Conservation (phyloP, 2,888 invertebrate genomes). For the Plagodis pulveraria region DNA sequence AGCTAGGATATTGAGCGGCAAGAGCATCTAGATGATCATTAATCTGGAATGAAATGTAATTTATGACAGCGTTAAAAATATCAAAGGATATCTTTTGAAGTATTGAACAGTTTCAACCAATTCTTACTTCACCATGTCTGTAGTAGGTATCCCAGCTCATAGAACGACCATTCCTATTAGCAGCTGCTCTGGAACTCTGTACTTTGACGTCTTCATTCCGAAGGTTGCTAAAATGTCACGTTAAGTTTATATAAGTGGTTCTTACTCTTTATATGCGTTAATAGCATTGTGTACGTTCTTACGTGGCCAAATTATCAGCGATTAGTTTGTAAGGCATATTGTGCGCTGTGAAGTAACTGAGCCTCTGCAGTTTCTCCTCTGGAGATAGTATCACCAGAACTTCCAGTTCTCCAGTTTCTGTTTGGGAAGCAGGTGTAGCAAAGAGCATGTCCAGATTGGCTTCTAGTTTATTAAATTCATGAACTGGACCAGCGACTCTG, state of each 20-base stretch:
- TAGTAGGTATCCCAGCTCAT: slow-evolving; percentile 73
- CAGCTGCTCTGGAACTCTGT: slow-evolving; percentile 44
- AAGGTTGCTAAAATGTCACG: slow-evolving; percentile 54
- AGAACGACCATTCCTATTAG: slow-evolving; percentile 51
- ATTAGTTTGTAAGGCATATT: slow-evolving; percentile 59
- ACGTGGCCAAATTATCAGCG: slow-evolving; percentile 71
- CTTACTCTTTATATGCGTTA: no score
- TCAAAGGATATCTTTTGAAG: no score
- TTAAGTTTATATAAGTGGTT: no score
- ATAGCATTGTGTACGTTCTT: slow-evolving; percentile 34
- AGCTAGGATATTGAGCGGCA: slow-evolving; percentile 68
- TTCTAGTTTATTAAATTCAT: slow-evolving; percentile 57
- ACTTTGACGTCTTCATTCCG: slow-evolving; percentile 64
- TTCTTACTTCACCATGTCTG: slow-evolving; percentile 58
- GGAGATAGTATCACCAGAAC: slow-evolving; percentile 66
- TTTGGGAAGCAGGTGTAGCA: slow-evolving; percentile 54
- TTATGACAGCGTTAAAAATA: no score
- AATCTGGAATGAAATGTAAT: slow-evolving; percentile 65
- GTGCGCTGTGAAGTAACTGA: slow-evolving; percentile 59
- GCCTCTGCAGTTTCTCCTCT: slow-evolving; percentile 63
- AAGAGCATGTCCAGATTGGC: slow-evolving; percentile 62
- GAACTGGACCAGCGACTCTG: slow-evolving; percentile 58
- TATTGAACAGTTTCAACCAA: no score
- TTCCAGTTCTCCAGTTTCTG: slow-evolving; percentile 58
- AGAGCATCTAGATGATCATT: slow-evolving; percentile 74